Base-by-base conservation (phyloP, 2,113 vertebrate genomes). In the Lipophrys pholis region DNA sequence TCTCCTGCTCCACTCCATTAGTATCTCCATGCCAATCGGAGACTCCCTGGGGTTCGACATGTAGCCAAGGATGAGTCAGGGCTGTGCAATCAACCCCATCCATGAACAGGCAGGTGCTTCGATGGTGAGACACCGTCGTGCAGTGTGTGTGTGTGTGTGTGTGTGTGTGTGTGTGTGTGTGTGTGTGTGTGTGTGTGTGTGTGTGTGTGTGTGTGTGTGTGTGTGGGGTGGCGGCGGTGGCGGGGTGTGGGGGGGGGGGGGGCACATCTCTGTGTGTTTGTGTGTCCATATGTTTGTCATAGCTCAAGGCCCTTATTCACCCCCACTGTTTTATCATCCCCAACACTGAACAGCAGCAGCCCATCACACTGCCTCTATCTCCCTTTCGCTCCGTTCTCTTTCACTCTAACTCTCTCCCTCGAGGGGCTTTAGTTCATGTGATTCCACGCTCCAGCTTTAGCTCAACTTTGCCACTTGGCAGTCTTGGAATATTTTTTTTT, bases 381-480 rank as follows among this genome's bases (percentile, higher is more conserved):
- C 51, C 71, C 77, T 89, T 83, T 78, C 74, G 78, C 82, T 71
- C 61, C 81, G 82, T 83, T 84, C 78, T 78, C 78, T 85, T 83
- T 90, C 64, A 63, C 84, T 89, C 74, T 76, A 59, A 48, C 82
- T 89, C 81, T 86, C 68, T 91, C 86, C 85, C 89, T 88, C 59
- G 67, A 91, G 87, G 90, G 90, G 83, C 82, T 90, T 91, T 86
- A 87, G 82, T 90, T 90, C 82, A 85, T 90, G 80, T 89, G 90
- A 91, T 92, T 90, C 88, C 89, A 90, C 84, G 87, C 85, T 91
- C 80, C 74, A 88, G 89, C 90, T 92, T 90, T 85, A 91, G 87
- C 90, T 91, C 87, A 93, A 93, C 88, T 93, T 93, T 93, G 90
- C 83, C 85, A 89, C 86, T 91, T 90, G 85, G 89, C 90, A 91